Evolutionary conservation across 1,140 invertebrate genomes (phyloP), one percentile per base, ranked within the genome.

Genomic region (Camponotus vicinus): DNA sequence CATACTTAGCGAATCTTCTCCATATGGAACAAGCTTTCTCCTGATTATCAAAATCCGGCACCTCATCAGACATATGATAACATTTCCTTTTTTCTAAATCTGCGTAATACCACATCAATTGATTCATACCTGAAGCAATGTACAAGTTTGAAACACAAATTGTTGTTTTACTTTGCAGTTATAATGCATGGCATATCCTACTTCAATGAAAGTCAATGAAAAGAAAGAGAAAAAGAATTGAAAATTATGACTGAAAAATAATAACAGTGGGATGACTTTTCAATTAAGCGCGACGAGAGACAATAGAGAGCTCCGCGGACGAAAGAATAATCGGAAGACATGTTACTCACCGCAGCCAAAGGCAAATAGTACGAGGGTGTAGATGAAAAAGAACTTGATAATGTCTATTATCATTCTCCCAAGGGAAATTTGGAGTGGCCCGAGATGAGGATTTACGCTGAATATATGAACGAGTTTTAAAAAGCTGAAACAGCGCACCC

Each of bases 61-160:
- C 88, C 34, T 97, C 97, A n/a, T 95, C 96, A 5, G 96, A 96
- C 40, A 96, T 92, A 84, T 97, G 97, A 90, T 98, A 97, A 93
- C 98, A 99, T 92, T 98, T 98, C 64, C 96, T 96, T 92, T 97
- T 97, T 92, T 98, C 97, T 89, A 98, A 95, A 89, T 98, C 97
- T n/a, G 98, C 98, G 92, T 99, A 99, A 93, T 99, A 99, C 98
- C 98, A 99, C 92, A 99, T 96, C 61, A 99, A 94, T 93, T 99
- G 98, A 95, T 99, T 99, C 88, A 99, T 95, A 88, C 97, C 97
- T 97, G 91, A 91, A 95, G 11, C 94, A 61, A 83, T 80, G 88
- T 63, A 11, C 0, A 15, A 52, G 0, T 13, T 64, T 40, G 11
- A 78, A 15, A 66, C 3, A 9, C 15, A 49, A n/a, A 13, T 42